Conservation (phyloP, 2,888 invertebrate genomes). For the Pachymerium ferrugineum region DNA sequence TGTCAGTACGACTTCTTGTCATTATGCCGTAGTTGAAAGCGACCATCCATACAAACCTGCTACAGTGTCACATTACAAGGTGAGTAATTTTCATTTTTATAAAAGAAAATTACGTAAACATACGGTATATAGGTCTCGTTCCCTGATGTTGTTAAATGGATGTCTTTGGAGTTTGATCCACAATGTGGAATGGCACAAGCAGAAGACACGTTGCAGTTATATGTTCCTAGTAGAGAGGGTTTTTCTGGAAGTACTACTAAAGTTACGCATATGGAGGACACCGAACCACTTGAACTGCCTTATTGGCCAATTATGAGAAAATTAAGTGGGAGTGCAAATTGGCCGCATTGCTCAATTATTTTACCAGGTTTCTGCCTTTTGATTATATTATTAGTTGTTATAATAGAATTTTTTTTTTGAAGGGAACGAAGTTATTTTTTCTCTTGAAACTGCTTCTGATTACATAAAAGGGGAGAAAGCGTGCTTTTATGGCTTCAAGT, state of each 20-base stretch:
- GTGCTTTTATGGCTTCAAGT: conserved; percentile 72
- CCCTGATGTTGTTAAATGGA: conserved; percentile 81
- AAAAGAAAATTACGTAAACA: too few relatives aligned
- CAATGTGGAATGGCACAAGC: conserved; percentile 87
- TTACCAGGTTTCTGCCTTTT: conserved; percentile 58
- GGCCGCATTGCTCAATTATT: conserved; percentile 81
- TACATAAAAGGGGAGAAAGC: conserved; percentile 85
- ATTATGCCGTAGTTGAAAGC: conserved; percentile 88
- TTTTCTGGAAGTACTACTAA: conserved; percentile 22
- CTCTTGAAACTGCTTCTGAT: conserved; percentile 90
- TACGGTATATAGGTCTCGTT: conserved; percentile 60
- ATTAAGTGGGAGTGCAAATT: conserved; percentile 58
- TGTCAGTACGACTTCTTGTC: conserved; percentile 67
- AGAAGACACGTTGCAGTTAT: conserved; percentile 69
- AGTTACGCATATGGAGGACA: conserved; percentile 56
- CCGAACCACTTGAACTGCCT: conserved; percentile 56
- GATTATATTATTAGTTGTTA: background rate
- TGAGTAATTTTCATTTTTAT: conserved; percentile 36
- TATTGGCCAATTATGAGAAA: conserved; percentile 49
- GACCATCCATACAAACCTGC: conserved; percentile 94
- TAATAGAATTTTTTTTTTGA: conserved; percentile 34
- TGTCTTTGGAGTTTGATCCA: conserved; percentile 87
- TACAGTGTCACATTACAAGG: conserved; percentile 75
- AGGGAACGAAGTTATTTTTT: conserved; percentile 91
- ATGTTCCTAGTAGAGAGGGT: conserved; percentile 45